These are phyloP conservation scores for Watsonalla binaria DNA, from an alignment of 2,888 invertebrate species.

Conservation along the genomic window DNA sequence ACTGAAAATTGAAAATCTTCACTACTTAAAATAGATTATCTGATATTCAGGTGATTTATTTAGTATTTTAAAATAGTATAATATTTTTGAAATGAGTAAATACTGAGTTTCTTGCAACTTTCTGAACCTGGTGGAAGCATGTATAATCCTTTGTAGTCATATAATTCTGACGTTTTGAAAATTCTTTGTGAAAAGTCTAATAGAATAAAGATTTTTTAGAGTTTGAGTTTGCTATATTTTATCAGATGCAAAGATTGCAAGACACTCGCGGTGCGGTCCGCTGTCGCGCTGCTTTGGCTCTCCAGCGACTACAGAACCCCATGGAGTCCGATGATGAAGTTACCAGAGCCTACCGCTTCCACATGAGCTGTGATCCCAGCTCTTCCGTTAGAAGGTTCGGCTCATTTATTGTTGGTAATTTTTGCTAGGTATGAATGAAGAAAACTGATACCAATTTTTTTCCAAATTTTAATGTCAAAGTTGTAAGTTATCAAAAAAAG, in stretches of 20 bases:
- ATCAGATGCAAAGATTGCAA: slow-evolving; percentile 70
- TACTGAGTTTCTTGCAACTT: background rate
- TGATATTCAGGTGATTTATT: no score
- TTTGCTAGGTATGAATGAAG: background rate
- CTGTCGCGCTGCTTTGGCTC: slow-evolving; percentile 87
- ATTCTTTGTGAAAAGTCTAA: background rate
- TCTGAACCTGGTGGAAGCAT: no score
- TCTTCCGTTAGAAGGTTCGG: slow-evolving; percentile 81
- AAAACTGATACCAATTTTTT: background rate
- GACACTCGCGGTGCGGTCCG: slow-evolving; percentile 88
- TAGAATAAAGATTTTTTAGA: slow-evolving; percentile 2
- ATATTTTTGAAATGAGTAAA: background rate
- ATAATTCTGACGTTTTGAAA: no score
- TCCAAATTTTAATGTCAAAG: no score
- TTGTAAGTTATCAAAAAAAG: no score
- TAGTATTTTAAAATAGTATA: background rate
- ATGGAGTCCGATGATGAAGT: slow-evolving; percentile 86
- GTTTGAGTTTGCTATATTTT: background rate
- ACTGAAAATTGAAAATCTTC: no score
- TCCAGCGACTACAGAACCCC: slow-evolving; percentile 90
- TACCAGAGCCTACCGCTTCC: slow-evolving; percentile 83
- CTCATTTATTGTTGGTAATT: background rate
- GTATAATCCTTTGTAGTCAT: no score
- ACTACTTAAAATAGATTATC: no score
- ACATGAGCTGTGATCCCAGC: slow-evolving; percentile 86